Base-by-base conservation (phyloP, 1,140 invertebrate species). In the Nebria ingens region DNA sequence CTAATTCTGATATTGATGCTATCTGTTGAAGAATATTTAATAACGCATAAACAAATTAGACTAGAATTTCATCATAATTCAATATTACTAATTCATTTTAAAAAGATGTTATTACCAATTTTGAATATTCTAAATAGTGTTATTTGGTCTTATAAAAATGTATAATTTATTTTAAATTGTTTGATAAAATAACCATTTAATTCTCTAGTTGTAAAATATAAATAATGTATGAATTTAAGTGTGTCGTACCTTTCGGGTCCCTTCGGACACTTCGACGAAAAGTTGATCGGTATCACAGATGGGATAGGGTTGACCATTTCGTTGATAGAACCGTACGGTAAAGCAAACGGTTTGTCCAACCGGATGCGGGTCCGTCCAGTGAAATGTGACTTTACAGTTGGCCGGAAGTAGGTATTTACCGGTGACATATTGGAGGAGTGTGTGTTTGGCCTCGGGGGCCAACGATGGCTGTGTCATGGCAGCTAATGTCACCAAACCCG, bases 341-440 rank as follows among this genome's bases (percentile, higher is more conserved):
- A 95, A 94, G 64, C 87, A 89, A 78, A 93, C 87, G 2, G 90
- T 93, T 68, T 86, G 87, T 11, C 91, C 92, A 0, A 96, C 93
- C 11, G 82, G 73, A 57, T 87, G 81, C 13, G 91, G 91, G 68
- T 93, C 90, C 52, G 83, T 78, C 91, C 91, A 96, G 61, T 92
- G 65, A 69, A 86, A 87, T 58, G 79, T 76, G 49, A 91, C 87
- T 64, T 84, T 85, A 70, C 91, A 93, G 67, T 91, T 91, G 53
- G 86, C 83, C 19, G 91, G 88, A 51, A 91, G 78, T 23, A 93
- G 76, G 75, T 93, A 93, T 70, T 92, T 92, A 40, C 91, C 91
- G 23, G 90, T 93, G 51, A 95, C 89, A 70, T 91, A 93, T 66
- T 93, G 89, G 53, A 94, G 77, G 56, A 94, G 76, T 42, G 89